Conservation (phyloP, 2,113 vertebrate species). For the Clarias magur region DNA sequence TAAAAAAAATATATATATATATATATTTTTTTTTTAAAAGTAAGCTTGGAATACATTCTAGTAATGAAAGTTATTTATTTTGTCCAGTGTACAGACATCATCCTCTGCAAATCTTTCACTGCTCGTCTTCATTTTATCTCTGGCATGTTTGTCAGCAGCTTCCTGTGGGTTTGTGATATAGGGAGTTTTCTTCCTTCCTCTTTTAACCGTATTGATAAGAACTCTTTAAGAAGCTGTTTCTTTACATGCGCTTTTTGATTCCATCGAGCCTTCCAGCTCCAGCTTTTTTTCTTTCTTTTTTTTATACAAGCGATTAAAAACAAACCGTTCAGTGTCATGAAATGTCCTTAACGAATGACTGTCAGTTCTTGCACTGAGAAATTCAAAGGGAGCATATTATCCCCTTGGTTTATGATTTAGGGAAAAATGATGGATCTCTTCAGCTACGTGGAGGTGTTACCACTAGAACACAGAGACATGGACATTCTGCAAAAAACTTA, state of each 20-base stretch:
- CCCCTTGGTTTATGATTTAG: not conserved
- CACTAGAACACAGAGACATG: not conserved
- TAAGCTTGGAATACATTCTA: not conserved
- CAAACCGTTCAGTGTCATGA: not conserved
- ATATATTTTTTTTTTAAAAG: not conserved
- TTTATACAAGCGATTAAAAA: constrained; percentile 17
- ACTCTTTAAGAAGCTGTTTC: constrained; percentile 17
- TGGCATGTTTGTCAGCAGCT: constrained; percentile 40
- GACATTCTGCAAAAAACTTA: not conserved
- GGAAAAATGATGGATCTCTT: not conserved
- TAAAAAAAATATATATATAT: too few relatives aligned
- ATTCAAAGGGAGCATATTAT: not conserved
- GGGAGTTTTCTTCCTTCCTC: constrained; percentile 53
- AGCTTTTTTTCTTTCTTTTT: not conserved
- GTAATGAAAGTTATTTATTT: not conserved
- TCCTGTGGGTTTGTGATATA: constrained; percentile 50
- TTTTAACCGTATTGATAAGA: constrained; percentile 3
- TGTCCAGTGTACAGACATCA: constrained; percentile 7
- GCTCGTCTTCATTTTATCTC: not conserved
- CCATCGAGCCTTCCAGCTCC: not conserved
- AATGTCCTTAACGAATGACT: not conserved
- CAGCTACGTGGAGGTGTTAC: not conserved
- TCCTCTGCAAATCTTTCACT: not conserved
- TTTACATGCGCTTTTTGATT: not conserved
- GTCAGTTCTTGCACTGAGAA: not conserved